A percentile compares a stretch with the other conserved stretches of the same genome.
Evolutionary conservation across 2,888 invertebrate genomes (phyloP).

Genomic region (Smittia aterrima): DNA sequence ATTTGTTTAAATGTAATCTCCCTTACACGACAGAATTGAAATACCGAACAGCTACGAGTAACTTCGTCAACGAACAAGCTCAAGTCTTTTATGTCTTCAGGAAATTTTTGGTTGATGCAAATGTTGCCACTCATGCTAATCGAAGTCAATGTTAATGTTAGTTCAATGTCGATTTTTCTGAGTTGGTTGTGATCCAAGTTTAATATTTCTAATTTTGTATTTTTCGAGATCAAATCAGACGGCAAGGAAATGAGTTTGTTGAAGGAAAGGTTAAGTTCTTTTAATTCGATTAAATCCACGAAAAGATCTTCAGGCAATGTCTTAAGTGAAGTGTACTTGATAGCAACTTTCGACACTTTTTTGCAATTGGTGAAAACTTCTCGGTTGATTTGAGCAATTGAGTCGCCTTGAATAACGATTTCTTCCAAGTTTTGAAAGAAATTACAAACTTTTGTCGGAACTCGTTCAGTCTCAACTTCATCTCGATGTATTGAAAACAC

Average conservation of each 20-base stretch:
- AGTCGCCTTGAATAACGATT: background rate
- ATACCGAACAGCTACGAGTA: background rate
- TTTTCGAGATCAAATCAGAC: background rate
- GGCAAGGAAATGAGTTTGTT: background rate
- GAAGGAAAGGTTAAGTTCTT: background rate
- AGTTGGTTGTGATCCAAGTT: background rate
- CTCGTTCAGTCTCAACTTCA: background rate
- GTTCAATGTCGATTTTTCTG: background rate
- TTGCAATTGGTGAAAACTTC: background rate
- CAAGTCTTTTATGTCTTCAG: background rate
- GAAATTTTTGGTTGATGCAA: background rate
- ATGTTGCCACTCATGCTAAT: background rate
- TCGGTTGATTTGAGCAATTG: background rate
- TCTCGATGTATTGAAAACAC: background rate
- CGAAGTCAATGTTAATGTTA: background rate
- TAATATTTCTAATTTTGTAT: background rate
- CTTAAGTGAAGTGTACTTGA: background rate
- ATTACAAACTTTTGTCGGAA: background rate
- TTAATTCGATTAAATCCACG: background rate
- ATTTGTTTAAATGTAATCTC: background rate
- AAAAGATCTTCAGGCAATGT: background rate
- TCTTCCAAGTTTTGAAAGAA: background rate
- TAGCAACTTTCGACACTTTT: background rate
- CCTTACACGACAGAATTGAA: background rate
- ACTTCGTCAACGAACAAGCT: background rate